phyloP scores from a whole-genome alignment of 1,140 invertebrate genomes.

The Helicoverpa armigera region DNA sequence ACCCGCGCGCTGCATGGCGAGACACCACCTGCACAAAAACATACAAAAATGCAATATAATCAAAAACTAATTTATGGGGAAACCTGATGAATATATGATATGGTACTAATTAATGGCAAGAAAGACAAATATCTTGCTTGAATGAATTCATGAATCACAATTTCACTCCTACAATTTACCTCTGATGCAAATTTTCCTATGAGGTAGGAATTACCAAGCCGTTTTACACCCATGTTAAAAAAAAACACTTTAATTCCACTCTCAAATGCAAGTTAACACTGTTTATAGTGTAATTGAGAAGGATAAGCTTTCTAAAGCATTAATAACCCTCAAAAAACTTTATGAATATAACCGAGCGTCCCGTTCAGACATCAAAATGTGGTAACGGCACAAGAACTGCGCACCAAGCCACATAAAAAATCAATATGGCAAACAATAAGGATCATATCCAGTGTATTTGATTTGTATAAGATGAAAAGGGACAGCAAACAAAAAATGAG shows the following conservation, averaged over 20 bases:
- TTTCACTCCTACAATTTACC: background rate
- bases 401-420: conserved; percentile 74
- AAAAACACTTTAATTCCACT: conserved; percentile 4
- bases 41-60: background rate
- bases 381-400: conserved; percentile 52
- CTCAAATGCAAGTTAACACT: background rate
- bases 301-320: conserved; percentile 23
- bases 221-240: conserved; percentile 29
- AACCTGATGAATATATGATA: no score
- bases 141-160: background rate
- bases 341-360: conserved; percentile 22
- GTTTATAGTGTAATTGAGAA: background rate
- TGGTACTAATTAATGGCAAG: no score
- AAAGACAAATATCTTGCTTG: background rate
- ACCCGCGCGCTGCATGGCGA: conserved; percentile 87
- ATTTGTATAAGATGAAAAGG: conserved; percentile 71
- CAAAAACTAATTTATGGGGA: no score
- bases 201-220: background rate
- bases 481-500: conserved; percentile 75
- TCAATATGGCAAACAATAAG: conserved; percentile 81
- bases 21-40: conserved; percentile 81
- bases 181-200: conserved; percentile 15
- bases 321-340: conserved; percentile 36
- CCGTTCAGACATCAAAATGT: conserved; percentile 32
- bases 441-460: conserved; percentile 73